Evolutionary conservation across 2,113 vertebrate genomes (phyloP), one percentile per base, ranked within the genome.

Genomic region (Strix aluco): DNA sequence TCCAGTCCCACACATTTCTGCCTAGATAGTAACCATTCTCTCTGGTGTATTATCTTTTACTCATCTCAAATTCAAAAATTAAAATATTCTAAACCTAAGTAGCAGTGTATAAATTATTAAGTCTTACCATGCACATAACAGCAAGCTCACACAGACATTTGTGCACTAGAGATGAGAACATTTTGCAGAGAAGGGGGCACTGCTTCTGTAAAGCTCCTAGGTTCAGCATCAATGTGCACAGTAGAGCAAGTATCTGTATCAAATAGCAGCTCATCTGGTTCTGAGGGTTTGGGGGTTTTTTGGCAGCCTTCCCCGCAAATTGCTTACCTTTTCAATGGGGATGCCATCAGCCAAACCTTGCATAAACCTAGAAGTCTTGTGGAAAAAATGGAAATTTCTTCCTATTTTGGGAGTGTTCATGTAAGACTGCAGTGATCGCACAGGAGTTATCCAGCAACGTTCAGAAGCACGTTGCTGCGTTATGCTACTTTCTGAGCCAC

Each of bases 331-430:
- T 80, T 90, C 81, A 58, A 1, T 40, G 58, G 92, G 67, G 94
- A 94, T 93, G 69, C 81, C 88, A 86, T 44, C 42, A 89, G 82
- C 32, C 69, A 86, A 91, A 34, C 66, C 77, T 59, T 36, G 32
- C 90, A 95, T 52, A 94, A 94, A 88, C 59, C 79, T 92, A 92
- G 40, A 66, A 82, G 74, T 70, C 86, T 81, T 92, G 69, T 83
- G 29, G 52, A 72, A 66, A 84, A 83, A 74, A 71, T 16, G 40
- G 72, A 74, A 94, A 90, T 44, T 51, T 40, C 84, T 97, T 90
- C 82, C 59, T 86, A 44, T 79, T 52, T 52, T 82, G 25, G 17
- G 20, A 80, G 36, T 11, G 23, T 16, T 90, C 9, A 6, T 81
- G 57, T 85, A 79, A 93, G 57, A 58, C 25, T 11, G 19, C 26